Conservation (phyloP, 2,113 vertebrate genomes). For the Myxocyprinus asiaticus region DNA sequence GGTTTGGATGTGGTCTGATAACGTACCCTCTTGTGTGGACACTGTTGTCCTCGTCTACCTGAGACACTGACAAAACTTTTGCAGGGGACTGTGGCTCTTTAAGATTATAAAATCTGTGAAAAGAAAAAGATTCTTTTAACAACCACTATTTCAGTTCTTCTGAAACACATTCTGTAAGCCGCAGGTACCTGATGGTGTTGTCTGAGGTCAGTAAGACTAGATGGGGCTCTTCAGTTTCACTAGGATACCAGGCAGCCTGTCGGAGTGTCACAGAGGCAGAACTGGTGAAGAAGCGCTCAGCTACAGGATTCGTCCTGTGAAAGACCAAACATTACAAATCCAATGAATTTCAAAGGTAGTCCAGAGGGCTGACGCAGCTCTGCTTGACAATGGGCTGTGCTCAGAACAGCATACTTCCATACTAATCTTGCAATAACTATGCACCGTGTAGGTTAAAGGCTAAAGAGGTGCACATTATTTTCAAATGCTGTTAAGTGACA, state of each 20-base stretch:
- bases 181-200: slow-evolving; percentile 83
- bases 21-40: slow-evolving; percentile 77
- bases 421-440: no score
- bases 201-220: slow-evolving; percentile 90
- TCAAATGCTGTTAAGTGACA: no score
- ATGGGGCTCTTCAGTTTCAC: slow-evolving; percentile 86
- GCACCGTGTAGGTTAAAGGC: no score
- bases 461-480: no score
- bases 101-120: slow-evolving; percentile 79
- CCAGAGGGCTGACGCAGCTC: no score
- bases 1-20: not conserved
- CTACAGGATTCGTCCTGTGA: slow-evolving; percentile 84
- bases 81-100: slow-evolving; percentile 83
- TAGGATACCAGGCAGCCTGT: slow-evolving; percentile 92
- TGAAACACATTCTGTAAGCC: not conserved
- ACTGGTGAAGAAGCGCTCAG: slow-evolving; percentile 94
- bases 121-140: not conserved
- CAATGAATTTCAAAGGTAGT: no score
- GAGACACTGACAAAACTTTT: slow-evolving; percentile 82
- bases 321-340: slow-evolving; percentile 43
- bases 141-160: not conserved
- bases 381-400: no score
- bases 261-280: slow-evolving; percentile 84
- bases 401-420: no score
- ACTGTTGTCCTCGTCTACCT: slow-evolving; percentile 84